Evolutionary conservation across 1,140 invertebrate species (phyloP), one percentile per base, ranked within the genome.

Genomic region (Campoletis sonorensis): DNA sequence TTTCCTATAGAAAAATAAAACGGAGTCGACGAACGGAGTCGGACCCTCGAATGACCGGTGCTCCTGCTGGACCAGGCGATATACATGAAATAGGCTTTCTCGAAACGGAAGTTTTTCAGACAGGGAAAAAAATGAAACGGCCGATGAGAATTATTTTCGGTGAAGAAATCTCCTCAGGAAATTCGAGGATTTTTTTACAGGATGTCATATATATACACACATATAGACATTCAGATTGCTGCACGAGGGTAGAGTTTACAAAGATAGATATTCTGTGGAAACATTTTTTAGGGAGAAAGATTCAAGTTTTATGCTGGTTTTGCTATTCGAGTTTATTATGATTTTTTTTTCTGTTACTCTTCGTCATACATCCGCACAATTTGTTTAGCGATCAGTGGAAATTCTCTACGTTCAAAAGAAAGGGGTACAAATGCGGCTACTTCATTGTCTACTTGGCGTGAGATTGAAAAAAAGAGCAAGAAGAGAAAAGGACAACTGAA

Each of bases 1-100:
- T 81, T 88, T 86, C 87, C 84, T 86, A 83, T 83, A 81, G 80
- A 67, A 78, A 81, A 81, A 68, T 40, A 40, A 49, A 73, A 51
- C n/a, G 79, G 70, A 81, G 81, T 83, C 73, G 75, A 78, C 76
- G 49, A 79, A 26, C 76, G 49, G 67, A 67, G 72, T 45, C 79
- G 49, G 82, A 71, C 76, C 76, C 76, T 82, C 51, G 61, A 16
- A 67, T 70, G 51, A 79, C 49, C 75, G 77, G 45, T 58, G 64
- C 27, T 79, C 68, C 64, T 75, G 64, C 79, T 70, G 73, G 71
- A 73, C 40, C 71, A 23, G 67, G 33, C 70, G 37, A 40, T 40
- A 45, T 27, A 72, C 16, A 64, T 64, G 18, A 37, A 23, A 15
- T 72, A 37, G 71, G 23, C 33, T 73, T 81, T 80, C 49, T 73